These are phyloP conservation scores for Leptothorax acervorum DNA, from an alignment of 2,888 invertebrate species.

Conservation along the genomic window DNA sequence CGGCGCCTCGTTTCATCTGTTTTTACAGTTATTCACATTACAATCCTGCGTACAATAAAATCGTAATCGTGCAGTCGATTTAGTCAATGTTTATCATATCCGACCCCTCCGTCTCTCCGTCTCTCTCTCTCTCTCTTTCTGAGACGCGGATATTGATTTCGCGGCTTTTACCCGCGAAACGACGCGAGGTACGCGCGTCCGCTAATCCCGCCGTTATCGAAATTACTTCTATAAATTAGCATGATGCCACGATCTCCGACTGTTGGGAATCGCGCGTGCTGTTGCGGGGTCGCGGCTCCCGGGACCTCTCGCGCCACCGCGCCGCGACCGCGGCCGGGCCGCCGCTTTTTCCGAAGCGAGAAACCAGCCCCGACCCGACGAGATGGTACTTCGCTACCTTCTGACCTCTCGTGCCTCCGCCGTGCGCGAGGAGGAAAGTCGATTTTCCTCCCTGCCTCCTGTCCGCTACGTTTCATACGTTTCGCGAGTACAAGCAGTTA, in stretches of 20 bases:
- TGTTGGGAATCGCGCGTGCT: conserved; percentile 42
- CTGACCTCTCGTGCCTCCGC: conserved; percentile 34
- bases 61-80: conserved; percentile 12
- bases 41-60: conserved; percentile 36
- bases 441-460: conserved; percentile 36
- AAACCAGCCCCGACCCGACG: conserved; percentile 48
- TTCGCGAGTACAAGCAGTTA: conserved; percentile 33
- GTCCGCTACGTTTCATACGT: conserved; percentile 27
- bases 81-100: conserved; percentile 20
- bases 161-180: conserved; percentile 14
- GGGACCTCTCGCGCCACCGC: conserved; percentile 44
- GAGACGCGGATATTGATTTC: conserved; percentile 27
- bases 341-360: conserved; percentile 39
- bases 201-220: conserved; percentile 52
- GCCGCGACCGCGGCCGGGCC: not conserved
- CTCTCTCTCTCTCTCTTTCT: not conserved
- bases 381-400: conserved; percentile 46
- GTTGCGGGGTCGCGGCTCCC: conserved; percentile 43
- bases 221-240: conserved; percentile 53
- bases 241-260: not conserved
- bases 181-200: conserved; percentile 1
- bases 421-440: conserved; percentile 33
- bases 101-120: not conserved
- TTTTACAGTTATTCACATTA: conserved; percentile 48
- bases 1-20: conserved; percentile 32